These are phyloP conservation scores for Cephalopachus bancanus DNA, from an alignment of 2,797 vertebrate genomes.

Conservation along the genomic window DNA sequence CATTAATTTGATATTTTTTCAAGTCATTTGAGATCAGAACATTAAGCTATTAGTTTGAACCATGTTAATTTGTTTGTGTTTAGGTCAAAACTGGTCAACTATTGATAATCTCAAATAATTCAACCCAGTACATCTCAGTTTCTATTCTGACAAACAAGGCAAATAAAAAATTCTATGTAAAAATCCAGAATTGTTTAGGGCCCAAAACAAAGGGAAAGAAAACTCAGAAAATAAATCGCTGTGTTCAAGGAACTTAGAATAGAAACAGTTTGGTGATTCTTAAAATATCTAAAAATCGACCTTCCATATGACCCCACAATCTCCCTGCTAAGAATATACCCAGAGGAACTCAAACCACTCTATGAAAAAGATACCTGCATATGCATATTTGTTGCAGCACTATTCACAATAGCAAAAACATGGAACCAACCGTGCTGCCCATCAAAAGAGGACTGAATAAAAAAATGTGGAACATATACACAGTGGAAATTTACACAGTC, in stretches of 20 bases:
- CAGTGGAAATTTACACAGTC: no score
- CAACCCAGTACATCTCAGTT: not conserved
- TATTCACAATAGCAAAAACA: no score
- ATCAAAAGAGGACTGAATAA: no score
- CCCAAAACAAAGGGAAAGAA: not conserved
- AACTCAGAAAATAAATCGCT: not conserved
- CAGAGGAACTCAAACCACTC: no score
- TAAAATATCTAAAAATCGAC: no score
- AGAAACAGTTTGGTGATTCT: no score
- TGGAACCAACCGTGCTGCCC: no score
- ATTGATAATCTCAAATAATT: not conserved
- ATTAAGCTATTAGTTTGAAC: not conserved
- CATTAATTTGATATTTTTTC: not conserved
- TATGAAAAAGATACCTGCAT: no score
- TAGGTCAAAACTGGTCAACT: not conserved
- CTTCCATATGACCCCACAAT: no score
- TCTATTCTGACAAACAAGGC: not conserved
- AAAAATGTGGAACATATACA: no score
- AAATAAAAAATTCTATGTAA: not conserved
- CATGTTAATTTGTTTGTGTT: not conserved
- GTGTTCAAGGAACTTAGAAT: constrained; percentile 2
- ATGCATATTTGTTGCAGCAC: no score
- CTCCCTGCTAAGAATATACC: no score
- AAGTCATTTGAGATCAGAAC: not conserved
- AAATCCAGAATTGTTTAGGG: constrained; percentile 35